Base-by-base conservation (phyloP, 2,888 invertebrate species). In the Anthophora plumipes region DNA sequence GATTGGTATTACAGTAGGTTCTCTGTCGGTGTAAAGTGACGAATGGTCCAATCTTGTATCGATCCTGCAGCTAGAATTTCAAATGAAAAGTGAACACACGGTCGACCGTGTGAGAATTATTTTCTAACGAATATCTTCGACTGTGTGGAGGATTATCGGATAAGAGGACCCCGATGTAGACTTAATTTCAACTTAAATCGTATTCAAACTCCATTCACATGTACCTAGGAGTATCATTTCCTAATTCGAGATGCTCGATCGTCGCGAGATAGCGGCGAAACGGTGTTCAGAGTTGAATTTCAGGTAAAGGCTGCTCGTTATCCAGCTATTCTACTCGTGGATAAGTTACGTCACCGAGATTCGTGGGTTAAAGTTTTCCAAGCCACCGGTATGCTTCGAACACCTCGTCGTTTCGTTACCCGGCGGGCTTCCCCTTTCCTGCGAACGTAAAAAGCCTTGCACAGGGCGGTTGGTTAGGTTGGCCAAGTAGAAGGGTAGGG, bases 341-440 rank as follows among this genome's bases (percentile, higher is more conserved):
- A 64, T 60, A 85, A 86, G 75, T 72, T 84, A 72, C 75, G 69
- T 67, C 68, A 59, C 37, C 67, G 69, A 80, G 80, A 84, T 84
- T 80, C 71, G 64, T 22, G 41, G 67, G 55, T 39, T 37, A 50
- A 85, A 87, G 68, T 85, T 85, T 77, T n/a, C 63, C 72, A 46
- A 61, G 12, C 25, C 11, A 25, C 76, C 37, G 46, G 64, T 14
- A 54, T 22, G 43, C 8, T 37, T 57, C 55, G 43, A 66, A 67
- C 63, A 46, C 59, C 63, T 25, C 43, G 12, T 37, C 46, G 67
- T 25, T n/a, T 25, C 73, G 14, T 64, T 43, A 37, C 22, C 46
- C 61, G 12, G 22, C 72, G 43, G 72, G 22, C 20, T 61, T 69
- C 41, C 75, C 11, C 17, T 39, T 66, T 39, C 37, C 8, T 25